phyloP scores from a whole-genome alignment of 2,797 vertebrate species.

The Pseudomugil gertrudae region DNA sequence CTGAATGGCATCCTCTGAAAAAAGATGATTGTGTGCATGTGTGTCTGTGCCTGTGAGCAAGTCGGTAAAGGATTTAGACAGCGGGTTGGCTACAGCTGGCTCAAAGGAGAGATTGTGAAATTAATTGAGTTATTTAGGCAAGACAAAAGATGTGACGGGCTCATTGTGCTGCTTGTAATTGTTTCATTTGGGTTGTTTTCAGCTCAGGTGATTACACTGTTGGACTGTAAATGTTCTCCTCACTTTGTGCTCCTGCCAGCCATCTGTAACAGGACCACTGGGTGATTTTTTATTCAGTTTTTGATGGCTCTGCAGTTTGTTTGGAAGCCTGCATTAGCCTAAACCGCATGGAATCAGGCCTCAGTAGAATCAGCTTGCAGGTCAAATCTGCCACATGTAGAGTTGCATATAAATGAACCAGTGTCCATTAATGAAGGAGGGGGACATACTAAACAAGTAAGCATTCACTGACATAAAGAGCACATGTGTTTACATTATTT shows the following conservation, averaged over 20 bases:
- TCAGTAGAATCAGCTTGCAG: slow-evolving; percentile 21
- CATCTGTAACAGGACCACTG: slow-evolving; percentile 12
- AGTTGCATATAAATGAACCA: slow-evolving; percentile 13
- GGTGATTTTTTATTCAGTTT: slow-evolving; percentile 27
- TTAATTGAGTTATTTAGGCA: slow-evolving; percentile 64
- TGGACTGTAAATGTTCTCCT: slow-evolving; percentile 23
- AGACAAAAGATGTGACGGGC: slow-evolving; percentile 55
- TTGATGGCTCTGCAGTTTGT: slow-evolving; percentile 12
- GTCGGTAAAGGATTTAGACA: slow-evolving; percentile 38
- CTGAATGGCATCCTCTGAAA: slow-evolving; percentile 54
- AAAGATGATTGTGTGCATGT: slow-evolving; percentile 19
- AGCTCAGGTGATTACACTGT: slow-evolving; percentile 54
- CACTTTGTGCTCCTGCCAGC: slow-evolving; percentile 2
- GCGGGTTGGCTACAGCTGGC: slow-evolving; percentile 40
- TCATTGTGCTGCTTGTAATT: slow-evolving; percentile 44
- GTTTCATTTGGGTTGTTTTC: slow-evolving; percentile 44
- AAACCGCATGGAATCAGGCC: slow-evolving; percentile 15
- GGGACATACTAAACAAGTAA: slow-evolving; percentile 57
- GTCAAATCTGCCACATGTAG: slow-evolving; percentile 49
- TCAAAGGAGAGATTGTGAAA: slow-evolving; percentile 64
- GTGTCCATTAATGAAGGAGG: slow-evolving; percentile 24
- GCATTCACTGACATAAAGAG: slow-evolving; percentile 36
- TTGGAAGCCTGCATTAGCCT: slow-evolving; percentile 4
- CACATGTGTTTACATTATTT: slow-evolving; percentile 26
- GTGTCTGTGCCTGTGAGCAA: slow-evolving; percentile 31